Base-by-base conservation (phyloP, 92 coral and sea anemone genomes). In the Isaurus tuberculatus region DNA sequence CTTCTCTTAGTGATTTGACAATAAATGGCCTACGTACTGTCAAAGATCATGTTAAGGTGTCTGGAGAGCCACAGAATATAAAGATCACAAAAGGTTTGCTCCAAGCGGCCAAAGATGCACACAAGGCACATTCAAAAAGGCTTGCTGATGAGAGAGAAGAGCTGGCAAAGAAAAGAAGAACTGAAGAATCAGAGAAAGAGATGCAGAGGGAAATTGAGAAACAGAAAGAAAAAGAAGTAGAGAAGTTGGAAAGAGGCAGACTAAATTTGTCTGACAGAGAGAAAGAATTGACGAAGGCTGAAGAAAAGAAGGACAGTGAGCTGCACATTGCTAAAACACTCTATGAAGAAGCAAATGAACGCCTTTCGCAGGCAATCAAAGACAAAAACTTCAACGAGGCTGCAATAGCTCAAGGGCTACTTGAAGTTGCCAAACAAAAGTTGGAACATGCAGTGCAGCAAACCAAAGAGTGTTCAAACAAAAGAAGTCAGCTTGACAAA, bases 31-130 rank as follows among this genome's bases (percentile, higher is more conserved):
- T 85, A 61, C 79, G 70, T 28, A 25, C 66, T 75, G 84, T 75
- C 17, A 85, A 85, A 77, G 79, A 77, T 77, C 58, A 69, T 25
- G 73, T 79, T 30, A 86, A 79, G 49, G 63, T 86, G 89, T 44
- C 51, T 44, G 51, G 51, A 44, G 51, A 44, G 51, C 51, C 51
- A 44, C 51, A 44, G 51, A 44, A 74, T 51, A n/a, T 25, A 44
- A 44, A 44, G 48, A 86, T 86, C 49, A 79, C 89, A 31, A 86
- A 79, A 55, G 89, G 81, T 22, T 70, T 79, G 69, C 85, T 86
- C 10, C 69, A 46, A 77, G 84, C 80, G 48, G 30, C 89, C 32
- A 79, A 70, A 79, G 85, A 79, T 36, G 85, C 89, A 28, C 79
- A 86, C 79, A 86, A 86, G 68, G 84, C 77, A 10, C 48, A 86